Conservation (phyloP, 1,140 invertebrate species). For the Pteromalus puparum region DNA sequence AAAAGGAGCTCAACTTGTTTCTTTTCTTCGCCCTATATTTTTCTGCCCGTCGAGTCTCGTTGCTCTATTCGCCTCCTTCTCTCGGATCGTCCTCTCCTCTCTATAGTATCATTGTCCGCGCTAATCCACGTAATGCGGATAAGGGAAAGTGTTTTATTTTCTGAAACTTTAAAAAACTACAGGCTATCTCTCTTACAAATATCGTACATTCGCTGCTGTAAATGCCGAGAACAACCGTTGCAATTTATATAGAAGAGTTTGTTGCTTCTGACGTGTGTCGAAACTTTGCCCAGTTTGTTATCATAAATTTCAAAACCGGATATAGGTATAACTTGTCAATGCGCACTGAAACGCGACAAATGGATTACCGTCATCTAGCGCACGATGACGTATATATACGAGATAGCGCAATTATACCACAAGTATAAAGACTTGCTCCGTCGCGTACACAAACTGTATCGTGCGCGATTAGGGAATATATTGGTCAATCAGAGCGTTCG, state of each 20-base stretch:
- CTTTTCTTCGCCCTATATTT: slow-evolving; percentile 15
- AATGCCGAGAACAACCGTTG: too few relatives aligned
- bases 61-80: not conserved
- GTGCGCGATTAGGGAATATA: slow-evolving; percentile 37
- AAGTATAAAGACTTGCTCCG: not conserved
- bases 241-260: too few relatives aligned
- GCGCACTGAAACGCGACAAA: too few relatives aligned
- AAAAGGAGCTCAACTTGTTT: slow-evolving; percentile 15
- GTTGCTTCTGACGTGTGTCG: too few relatives aligned
- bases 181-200: not conserved
- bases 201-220: not conserved
- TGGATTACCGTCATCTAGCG: too few relatives aligned
- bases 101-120: not conserved
- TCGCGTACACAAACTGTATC: not conserved
- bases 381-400: too few relatives aligned
- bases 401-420: not conserved
- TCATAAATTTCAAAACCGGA: too few relatives aligned
- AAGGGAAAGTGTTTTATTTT: slow-evolving; percentile 6
- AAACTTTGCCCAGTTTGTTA: too few relatives aligned
- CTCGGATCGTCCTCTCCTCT: not conserved
- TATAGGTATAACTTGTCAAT: too few relatives aligned
- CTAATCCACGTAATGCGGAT: slow-evolving; percentile 11
- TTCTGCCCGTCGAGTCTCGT: not conserved
- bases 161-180: not conserved
- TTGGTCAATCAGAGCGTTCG: slow-evolving; percentile 33